Base-by-base conservation (phyloP, 2,888 invertebrate genomes). In the Clitarchus hookeri region DNA sequence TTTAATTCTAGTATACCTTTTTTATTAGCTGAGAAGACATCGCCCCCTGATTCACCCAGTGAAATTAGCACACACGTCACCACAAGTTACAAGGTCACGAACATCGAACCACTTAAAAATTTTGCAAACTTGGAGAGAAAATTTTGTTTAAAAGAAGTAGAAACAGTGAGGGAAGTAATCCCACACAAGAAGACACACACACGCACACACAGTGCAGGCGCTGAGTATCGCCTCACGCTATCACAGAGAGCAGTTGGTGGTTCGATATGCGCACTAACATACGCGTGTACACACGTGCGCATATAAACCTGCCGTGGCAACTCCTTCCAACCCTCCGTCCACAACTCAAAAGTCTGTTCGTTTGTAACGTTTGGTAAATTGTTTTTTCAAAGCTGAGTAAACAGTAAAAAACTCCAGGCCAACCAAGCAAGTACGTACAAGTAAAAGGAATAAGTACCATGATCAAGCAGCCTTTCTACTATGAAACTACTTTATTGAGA, bases 401-500 rank as follows among this genome's bases (percentile, higher is more conserved):
- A 88, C 88, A 88, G 87, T 87, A 84, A 87, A n/a, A 87, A 85
- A 85, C 44, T 87, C 86, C 87, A 87, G 88, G 87, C 88, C 87
- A 87, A 88, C 86, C 88, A 88, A 88, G 88, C 88, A 88, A 85
- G 85, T 83, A 88, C 85, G 86, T 86, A 88, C 86, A 87, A 87
- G 87, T 87, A 87, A 65, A 65, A 88, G 87, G 86, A 88, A 87
- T 88, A 88, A 87, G 83, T 84, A 84, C 85, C 87, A 88, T 87
- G 87, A 88, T 88, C 88, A 88, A 88, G 88, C 87, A 92, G 91
- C 91, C 87, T 91, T 91, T 91, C 92, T 92, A 92, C 92, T 92
- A 91, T 92, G 91, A 92, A 92, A 92, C 93, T 93, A 93, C 92
- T 92, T 93, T 93, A 92, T 92, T 92, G 91, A 91, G 91, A 92